Conservation (phyloP, 2,113 vertebrate genomes). For the Seriola quinqueradiata region DNA sequence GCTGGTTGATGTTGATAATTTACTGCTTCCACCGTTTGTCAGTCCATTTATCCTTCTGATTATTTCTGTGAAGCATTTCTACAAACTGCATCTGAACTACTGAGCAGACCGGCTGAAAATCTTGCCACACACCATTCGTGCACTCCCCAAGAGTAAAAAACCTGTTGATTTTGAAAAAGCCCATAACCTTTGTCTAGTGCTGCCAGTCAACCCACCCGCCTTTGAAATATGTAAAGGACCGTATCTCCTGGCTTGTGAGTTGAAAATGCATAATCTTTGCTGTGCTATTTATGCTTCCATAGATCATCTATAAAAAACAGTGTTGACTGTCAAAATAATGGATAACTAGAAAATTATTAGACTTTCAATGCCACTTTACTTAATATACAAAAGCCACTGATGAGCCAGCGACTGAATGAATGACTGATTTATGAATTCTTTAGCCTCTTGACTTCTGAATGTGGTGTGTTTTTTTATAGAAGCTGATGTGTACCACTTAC, state of each 20-base stretch:
- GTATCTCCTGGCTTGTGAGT: too few species aligned
- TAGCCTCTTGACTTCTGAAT: conserved; percentile 30
- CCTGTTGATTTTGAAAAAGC: neutral
- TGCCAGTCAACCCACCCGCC: too few species aligned
- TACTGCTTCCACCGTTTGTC: too few species aligned
- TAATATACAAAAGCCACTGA: conserved; percentile 8
- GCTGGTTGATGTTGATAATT: too few species aligned
- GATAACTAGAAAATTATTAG: neutral
- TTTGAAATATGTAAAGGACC: too few species aligned
- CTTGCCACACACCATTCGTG: too few species aligned
- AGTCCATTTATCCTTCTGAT: too few species aligned
- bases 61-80: too few species aligned
- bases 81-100: too few species aligned
- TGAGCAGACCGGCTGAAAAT: neutral
- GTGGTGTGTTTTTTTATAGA: conserved; percentile 21
- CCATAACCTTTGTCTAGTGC: neutral
- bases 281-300: neutral
- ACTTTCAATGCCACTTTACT: neutral
- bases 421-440: conserved; percentile 2
- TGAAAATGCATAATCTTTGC: neutral
- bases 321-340: neutral
- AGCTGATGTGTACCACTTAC: conserved; percentile 9
- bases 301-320: neutral
- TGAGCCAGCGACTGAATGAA: neutral
- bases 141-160: neutral